Conservation (phyloP, 2,797 vertebrate genomes). For the Botia almorhae region DNA sequence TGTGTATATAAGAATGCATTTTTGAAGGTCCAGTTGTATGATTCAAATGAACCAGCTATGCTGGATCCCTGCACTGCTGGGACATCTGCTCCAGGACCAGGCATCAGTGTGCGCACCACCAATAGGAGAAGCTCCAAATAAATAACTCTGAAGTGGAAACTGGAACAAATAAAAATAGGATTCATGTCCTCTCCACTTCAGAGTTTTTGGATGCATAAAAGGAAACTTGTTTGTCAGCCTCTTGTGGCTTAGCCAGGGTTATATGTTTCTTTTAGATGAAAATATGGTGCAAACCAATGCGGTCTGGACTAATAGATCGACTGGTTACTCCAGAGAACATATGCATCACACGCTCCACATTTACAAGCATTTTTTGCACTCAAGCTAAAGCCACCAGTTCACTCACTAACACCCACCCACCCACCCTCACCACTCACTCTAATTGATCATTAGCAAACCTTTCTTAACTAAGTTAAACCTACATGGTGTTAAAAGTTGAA, state of each 20-base stretch:
- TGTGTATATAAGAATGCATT: conserved; percentile 5
- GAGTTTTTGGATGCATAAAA: conserved; percentile 58
- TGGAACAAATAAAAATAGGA: conserved; percentile 69
- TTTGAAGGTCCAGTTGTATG: background rate
- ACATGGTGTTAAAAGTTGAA: conserved; percentile 57
- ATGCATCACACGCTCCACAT: conserved; percentile 37
- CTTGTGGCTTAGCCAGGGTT: conserved; percentile 58
- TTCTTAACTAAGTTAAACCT: conserved; percentile 54
- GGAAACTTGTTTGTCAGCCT: conserved; percentile 50
- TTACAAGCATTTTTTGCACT: conserved; percentile 32
- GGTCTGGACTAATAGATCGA: conserved; percentile 28
- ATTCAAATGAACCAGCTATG: conserved; percentile 5
- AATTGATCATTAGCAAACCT: conserved; percentile 56
- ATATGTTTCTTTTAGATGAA: conserved; percentile 51
- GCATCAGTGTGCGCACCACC: conserved; percentile 58
- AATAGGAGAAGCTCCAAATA: conserved; percentile 65
- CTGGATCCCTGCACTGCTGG: conserved; percentile 48
- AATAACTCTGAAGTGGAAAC: conserved; percentile 67
- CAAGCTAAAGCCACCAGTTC: conserved; percentile 26
- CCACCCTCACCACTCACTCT: conserved; percentile 14
- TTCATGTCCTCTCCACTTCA: conserved; percentile 51
- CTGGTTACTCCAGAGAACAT: conserved; percentile 17
- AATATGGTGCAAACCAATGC: conserved; percentile 46
- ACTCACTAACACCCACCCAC: conserved; percentile 54
- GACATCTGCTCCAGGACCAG: conserved; percentile 66